Base-by-base conservation (phyloP, 1,140 invertebrate species). In the Hyles vespertilio region DNA sequence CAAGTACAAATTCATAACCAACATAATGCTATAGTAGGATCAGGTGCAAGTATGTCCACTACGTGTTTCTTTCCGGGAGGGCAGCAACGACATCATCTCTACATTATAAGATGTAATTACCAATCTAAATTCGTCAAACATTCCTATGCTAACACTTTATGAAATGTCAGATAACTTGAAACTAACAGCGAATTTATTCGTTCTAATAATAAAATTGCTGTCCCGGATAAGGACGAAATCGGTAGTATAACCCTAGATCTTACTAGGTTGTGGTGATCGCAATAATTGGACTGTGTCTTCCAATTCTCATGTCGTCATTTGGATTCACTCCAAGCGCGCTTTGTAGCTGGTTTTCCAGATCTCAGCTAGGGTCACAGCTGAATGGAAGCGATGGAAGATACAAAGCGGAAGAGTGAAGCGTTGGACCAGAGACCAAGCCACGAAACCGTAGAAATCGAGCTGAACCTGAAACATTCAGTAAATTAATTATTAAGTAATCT, bases 311-410 rank as follows among this genome's bases (percentile, higher is more conserved):
- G 11, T 56, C 36, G 40, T 36, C 45, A 8, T 32, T 40, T 51
- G 58, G 44, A 59, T 68, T 91, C 94, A 96, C 89, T 96, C 95
- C 77, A 96, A 90, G 65, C 95, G 93, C 63, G 95, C 94, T 91
- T 97, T 98, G 92, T 99, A 99, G 79, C 96, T 97, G 67, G 97
- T 98, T 90, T 98, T 98, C 98, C 98, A 99, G 61, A 99, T 98
- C 89, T 99, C 98, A 66, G 97, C 97, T 63, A 99, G 93, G 89
- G 97, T 98, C 32, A 99, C 96, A 22, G 97, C 96, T 40, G 97
- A 98, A 90, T 99, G 98, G 93, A 99, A 99, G 65, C 96, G 94
- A 89, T 97, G 96, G 93, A 99, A 99, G 81, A 99, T 98, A 91
- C 96, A 97, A 51, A 99, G 93, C 7, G 98, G 98, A 49, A 99